phyloP scores from a whole-genome alignment of 2,888 invertebrate genomes.

The Heliconius cydno region DNA sequence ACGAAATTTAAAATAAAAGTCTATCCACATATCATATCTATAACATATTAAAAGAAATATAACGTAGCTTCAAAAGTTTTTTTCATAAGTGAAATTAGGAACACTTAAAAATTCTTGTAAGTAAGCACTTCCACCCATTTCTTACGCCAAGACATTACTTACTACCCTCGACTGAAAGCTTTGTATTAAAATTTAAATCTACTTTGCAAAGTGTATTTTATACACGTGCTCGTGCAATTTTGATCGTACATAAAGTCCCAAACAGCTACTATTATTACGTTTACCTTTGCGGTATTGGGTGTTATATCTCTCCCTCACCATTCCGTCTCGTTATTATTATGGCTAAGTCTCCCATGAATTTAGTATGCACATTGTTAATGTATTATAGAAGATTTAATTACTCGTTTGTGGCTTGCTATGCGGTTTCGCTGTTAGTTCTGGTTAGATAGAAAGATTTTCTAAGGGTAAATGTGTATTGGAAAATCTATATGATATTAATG shows the following conservation, averaged over 20 bases:
- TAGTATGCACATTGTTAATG: slow-evolving; percentile 78
- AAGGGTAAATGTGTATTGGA: slow-evolving; percentile 13
- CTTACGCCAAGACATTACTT: slow-evolving; percentile 78
- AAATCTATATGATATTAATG: slow-evolving; percentile 27
- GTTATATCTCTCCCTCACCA: slow-evolving; percentile 73
- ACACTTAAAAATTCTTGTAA: slow-evolving; percentile 38
- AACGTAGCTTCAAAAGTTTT: slow-evolving; percentile 4
- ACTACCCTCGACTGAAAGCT: slow-evolving; percentile 81
- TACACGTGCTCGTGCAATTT: slow-evolving; percentile 83
- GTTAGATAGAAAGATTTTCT: background rate
- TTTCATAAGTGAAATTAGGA: slow-evolving; percentile 24
- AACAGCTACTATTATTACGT: slow-evolving; percentile 80
- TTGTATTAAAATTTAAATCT: slow-evolving; percentile 84
- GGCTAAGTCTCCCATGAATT: slow-evolving; percentile 75
- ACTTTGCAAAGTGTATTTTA: slow-evolving; percentile 84
- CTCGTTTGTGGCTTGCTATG: slow-evolving; percentile 73
- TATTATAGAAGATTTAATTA: slow-evolving; percentile 81
- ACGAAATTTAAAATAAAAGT: background rate
- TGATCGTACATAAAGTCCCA: slow-evolving; percentile 82
- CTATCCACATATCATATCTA: background rate
- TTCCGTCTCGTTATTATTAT: slow-evolving; percentile 65
- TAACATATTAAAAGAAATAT: background rate
- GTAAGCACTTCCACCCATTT: slow-evolving; percentile 69
- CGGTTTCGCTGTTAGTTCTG: slow-evolving; percentile 59
- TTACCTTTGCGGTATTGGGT: slow-evolving; percentile 80